These are phyloP conservation scores for Manis crassicaudata DNA, from an alignment of 2,797 vertebrate species.

Conservation along the genomic window DNA sequence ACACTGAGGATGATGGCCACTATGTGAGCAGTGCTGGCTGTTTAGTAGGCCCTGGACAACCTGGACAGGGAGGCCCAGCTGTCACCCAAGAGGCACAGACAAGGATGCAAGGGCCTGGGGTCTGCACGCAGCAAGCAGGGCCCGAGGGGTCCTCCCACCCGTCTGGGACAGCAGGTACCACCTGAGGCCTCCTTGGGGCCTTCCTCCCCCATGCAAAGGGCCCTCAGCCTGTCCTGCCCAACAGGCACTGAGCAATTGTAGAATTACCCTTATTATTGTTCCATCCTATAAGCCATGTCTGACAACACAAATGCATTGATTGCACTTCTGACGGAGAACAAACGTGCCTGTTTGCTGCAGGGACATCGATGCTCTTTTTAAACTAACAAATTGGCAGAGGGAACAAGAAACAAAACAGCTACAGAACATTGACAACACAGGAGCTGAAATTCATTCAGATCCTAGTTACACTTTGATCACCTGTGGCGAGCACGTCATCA, in stretches of 20 bases:
- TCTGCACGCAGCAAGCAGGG: too few species aligned
- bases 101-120: neutral
- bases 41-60: too few species aligned
- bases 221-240: neutral
- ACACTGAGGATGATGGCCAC: rapidly evolving
- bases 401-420: neutral
- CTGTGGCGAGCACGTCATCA: too few species aligned
- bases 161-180: neutral
- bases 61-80: neutral
- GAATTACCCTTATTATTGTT: neutral
- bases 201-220: neutral
- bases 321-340: neutral
- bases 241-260: too few species aligned
- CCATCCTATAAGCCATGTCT: neutral
- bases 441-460: rapidly evolving
- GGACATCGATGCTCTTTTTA: neutral
- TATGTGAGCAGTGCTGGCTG: rapidly evolving
- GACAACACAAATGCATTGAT: neutral
- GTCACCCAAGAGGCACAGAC: neutral
- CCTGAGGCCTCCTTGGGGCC: rapidly evolving
- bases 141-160: too few species aligned
- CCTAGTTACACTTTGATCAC: neutral
- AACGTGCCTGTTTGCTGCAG: rapidly evolving
- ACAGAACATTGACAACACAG: rapidly evolving
- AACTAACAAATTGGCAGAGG: neutral